Conservation (phyloP, 2,113 vertebrate genomes). For the Erythrolamprus reginae region DNA sequence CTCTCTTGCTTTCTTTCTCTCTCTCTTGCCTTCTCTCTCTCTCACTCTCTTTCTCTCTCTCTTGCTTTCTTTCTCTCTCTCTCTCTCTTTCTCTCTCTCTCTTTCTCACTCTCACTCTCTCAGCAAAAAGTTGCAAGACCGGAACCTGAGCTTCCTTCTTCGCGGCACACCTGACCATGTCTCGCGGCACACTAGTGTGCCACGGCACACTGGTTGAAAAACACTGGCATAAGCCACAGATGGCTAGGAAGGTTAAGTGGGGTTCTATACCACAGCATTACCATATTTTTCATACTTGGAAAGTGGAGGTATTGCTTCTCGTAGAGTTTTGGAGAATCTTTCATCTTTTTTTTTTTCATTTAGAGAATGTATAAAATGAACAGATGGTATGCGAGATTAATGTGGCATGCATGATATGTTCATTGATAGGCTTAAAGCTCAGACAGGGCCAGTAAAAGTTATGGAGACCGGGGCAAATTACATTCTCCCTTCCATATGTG, state of each 20-base stretch:
- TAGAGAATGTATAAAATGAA: slow-evolving; percentile 14
- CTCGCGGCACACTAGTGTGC: too few relatives aligned
- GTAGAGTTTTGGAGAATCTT: slow-evolving; percentile 46
- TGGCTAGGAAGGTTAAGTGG: slow-evolving; percentile 57
- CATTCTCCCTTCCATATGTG: background rate
- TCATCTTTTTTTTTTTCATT: slow-evolving; percentile 32
- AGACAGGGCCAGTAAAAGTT: slow-evolving; percentile 29
- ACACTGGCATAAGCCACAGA: slow-evolving; percentile 70
- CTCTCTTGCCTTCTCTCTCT: too few relatives aligned
- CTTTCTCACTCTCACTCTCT: too few relatives aligned
- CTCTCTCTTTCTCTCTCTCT: too few relatives aligned
- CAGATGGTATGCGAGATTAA: slow-evolving; percentile 16
- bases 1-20: too few relatives aligned
- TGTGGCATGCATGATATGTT: slow-evolving; percentile 25
- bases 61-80: too few relatives aligned
- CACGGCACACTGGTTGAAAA: too few relatives aligned
- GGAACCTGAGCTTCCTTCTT: too few relatives aligned
- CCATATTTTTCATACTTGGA: slow-evolving; percentile 46
- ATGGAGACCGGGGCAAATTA: slow-evolving; percentile 8
- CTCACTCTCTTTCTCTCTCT: too few relatives aligned
- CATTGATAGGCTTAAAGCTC: slow-evolving; percentile 47
- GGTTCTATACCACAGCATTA: slow-evolving; percentile 58
- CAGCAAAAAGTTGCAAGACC: too few relatives aligned
- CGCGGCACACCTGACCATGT: too few relatives aligned
- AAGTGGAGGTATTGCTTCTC: slow-evolving; percentile 42